Base-by-base conservation (phyloP, 2,113 vertebrate genomes). In the Salminus brasiliensis region DNA sequence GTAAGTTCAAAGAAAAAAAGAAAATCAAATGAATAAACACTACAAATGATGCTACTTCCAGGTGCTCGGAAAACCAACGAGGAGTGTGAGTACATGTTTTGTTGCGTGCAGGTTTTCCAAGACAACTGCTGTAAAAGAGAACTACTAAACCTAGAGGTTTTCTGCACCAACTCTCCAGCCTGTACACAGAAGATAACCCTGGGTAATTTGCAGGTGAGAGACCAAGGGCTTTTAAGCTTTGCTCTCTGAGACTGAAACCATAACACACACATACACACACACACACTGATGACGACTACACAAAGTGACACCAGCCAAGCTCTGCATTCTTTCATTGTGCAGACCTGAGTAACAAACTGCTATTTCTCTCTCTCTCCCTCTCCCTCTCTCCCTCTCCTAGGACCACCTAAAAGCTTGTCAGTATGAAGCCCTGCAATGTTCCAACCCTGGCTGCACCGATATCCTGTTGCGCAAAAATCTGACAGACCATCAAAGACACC, bases 71-170 rank as follows among this genome's bases (percentile, higher is more conserved):
- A n/a, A n/a, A n/a, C n/a, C 39, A 0, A 55, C 23, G 16, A 9
- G 39, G 10, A 21, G 12, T 71, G 55, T 39, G 0, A 41, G n/a
- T n/a, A n/a, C 32, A 76, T 25, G 10, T 78, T 2, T 68, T 83
- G 87, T 34, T 83, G 74, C 90, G 86, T 70, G 66, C 79, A 96
- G 95, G 90, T 96, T 77, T 96, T 96, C 88, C 94, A 93, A 90
- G 95, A 96, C 79, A 96, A 95, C 83, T 96, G 95, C 86, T 96
- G 95, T 84, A 95, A 94, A 90, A 94, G 95, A 53, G 95, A 96
- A 90, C 93, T 96, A 82, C 92, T 94, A 73, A 96, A 95, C 68
- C 90, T 96, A 79, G 90, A 93, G 0, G 92, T 96, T 0, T 95
- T 92, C 89, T 96, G 95, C 84, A 94, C 88, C 87, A 96, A 96